Base-by-base conservation (phyloP, 2,113 vertebrate species). In the Charadrius vociferus region DNA sequence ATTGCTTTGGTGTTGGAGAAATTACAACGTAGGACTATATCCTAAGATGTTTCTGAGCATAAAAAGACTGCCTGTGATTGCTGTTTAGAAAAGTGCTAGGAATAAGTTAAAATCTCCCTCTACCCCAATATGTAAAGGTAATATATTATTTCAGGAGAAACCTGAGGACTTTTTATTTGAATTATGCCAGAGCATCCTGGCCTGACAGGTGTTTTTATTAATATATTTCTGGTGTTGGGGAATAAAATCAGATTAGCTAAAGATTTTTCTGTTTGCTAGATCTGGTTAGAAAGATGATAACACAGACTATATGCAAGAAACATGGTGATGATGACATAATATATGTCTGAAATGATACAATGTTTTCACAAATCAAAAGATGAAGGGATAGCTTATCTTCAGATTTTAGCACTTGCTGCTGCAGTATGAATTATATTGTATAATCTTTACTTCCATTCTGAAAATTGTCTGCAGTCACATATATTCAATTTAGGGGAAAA, bases 401-500 rank as follows among this genome's bases (percentile, higher is more conserved):
- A 72, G 83, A 62, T 71, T 92, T 93, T 73, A 95, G 70, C 67
- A 58, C 56, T 95, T 82, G 67, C 72, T 79, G 26, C 62, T 52
- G 70, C 43, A 23, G 22, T 52, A 67, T 86, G 81, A 88, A 68
- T 95, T 93, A 74, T 71, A 43, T 49, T 68, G 49, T 75, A 34
- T 50, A 79, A 87, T 81, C 37, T 95, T 87, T 82, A 65, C 34
- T 95, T 91, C 30, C 37, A 32, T 93, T 94, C 77, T 63, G 59
- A 93, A 96, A 59, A 85, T 66, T 71, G 56, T 88, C 41, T 90
- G 61, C 52, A 90, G 88, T 58, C 74, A 71, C 59, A 93, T 81
- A 81, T 87, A 95, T 95, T 96, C 55, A 85, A 91, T 92, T 96
- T 92, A 81, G 61, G 49, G 43, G 43, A 86, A 94, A 92, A 84